These are phyloP conservation scores for Aporophyla nigra DNA, from an alignment of 2,888 invertebrate genomes.

Conservation along the genomic window DNA sequence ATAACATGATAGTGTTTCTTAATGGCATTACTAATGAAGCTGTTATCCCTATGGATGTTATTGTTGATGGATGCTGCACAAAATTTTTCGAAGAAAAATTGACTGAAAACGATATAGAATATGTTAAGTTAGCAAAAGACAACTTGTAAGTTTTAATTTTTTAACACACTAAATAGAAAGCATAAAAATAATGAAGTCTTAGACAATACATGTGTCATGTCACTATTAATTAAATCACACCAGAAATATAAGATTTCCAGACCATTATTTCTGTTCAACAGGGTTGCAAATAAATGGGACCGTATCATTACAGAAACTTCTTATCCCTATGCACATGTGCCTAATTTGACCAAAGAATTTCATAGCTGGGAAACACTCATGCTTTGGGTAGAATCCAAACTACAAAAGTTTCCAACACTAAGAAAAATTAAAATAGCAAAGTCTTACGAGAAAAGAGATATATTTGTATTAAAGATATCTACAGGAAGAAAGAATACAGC, in stretches of 20 bases:
- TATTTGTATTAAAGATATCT: constrained; percentile 79
- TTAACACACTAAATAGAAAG: background rate
- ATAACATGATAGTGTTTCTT: constrained; percentile 74
- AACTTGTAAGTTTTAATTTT: constrained; percentile 65
- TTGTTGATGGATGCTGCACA: constrained; percentile 71
- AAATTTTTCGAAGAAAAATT: constrained; percentile 75
- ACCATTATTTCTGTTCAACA: constrained; percentile 28
- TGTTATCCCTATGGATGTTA: constrained; percentile 79
- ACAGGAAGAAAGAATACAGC: constrained; percentile 69
- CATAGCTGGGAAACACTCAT: constrained; percentile 71
- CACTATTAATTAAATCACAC: background rate
- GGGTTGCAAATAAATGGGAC: constrained; percentile 1
- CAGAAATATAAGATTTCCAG: constrained; percentile 3
- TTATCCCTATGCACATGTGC: background rate
- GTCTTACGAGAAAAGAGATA: constrained; percentile 79
- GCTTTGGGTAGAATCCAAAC: constrained; percentile 71
- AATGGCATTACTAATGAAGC: constrained; percentile 85
- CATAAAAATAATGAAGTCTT: background rate
- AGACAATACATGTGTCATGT: no score
- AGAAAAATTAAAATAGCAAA: constrained; percentile 75
- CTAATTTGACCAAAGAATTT: constrained; percentile 64
- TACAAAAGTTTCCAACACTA: constrained; percentile 66
- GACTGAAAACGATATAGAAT: constrained; percentile 76
- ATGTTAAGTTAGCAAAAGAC: constrained; percentile 58
- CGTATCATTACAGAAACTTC: background rate